Base-by-base conservation (phyloP, 2,113 vertebrate species). In the Stomatorhinus ivindoensis region DNA sequence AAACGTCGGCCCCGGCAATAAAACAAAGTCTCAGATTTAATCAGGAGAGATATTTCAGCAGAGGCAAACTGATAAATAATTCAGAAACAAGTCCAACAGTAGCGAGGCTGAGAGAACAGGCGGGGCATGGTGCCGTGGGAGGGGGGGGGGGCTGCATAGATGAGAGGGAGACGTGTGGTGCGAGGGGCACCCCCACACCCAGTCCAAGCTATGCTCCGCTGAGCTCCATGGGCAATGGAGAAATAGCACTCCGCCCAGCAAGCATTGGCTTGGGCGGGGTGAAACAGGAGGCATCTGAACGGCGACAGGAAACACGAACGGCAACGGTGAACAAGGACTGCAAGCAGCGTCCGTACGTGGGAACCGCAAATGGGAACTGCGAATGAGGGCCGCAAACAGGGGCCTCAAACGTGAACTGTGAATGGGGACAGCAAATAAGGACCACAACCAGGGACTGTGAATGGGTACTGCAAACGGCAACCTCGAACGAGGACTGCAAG, bases 31-130 rank as follows among this genome's bases (percentile, higher is more conserved):
- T 95, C 94, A 93, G 93, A 95, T 94, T 94, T 93, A 93, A 96
- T 96, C 94, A 94, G 91, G 90, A 94, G 91, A 94, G 95, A 93
- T 92, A 94, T 93, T 94, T 93, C 93, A 94, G 94, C 90, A 88
- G 90, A 65, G 88, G 93, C 92, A 94, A 92, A 90, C 92, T 92
- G 92, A 95, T 96, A 93, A 94, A 96, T 96, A 95, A 96, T 96
- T 95, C 93, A 96, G 91, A 92, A 91, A 92, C 88, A 88, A 91
- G 92, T 91, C 93, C 92, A 76, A 92, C 93, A 90, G 92, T 92
- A 88, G 91, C 15, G 90, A 91, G 61, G 61, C 46, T 46, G 53
- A 58, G 55, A 73, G 73, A 35, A 47, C 69, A 7, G 50, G 17
- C 17, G 24, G 1, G 82, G 91, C 83, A 80, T 91, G 39, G 47